Evolutionary conservation across 2,113 vertebrate species (phyloP).

Genomic region (Hyaena hyaena): DNA sequence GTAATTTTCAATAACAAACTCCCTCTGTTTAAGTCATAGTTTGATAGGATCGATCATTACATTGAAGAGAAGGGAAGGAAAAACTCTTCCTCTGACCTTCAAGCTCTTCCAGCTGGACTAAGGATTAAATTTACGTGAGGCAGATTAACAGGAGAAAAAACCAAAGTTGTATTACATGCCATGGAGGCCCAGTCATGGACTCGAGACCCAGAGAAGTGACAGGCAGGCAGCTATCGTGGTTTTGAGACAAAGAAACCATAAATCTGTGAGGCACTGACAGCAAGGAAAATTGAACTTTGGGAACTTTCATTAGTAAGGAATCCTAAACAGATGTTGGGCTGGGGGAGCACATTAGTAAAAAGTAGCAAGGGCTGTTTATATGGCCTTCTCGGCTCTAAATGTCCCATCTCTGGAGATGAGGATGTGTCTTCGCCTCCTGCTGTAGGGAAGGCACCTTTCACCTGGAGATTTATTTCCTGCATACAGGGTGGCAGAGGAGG

Average conservation of each 20-base stretch:
- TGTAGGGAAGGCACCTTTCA: not conserved
- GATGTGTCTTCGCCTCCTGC: not conserved
- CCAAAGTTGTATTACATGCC: not conserved
- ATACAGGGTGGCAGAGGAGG: not conserved
- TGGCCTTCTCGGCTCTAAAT: not conserved
- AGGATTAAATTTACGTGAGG: not conserved
- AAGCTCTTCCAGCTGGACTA: not conserved
- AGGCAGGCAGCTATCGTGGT: not conserved
- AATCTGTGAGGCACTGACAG: not conserved
- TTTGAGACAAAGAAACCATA: not conserved
- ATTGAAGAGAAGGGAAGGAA: not conserved
- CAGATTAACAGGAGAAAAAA: not conserved
- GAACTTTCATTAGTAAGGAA: not conserved
- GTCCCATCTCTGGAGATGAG: not conserved
- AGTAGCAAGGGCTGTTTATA: not conserved
- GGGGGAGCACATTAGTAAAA: not conserved
- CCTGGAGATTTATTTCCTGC: not conserved
- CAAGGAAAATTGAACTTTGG: not conserved
- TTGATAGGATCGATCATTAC: not conserved
- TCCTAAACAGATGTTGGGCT: not conserved
- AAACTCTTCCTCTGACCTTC: not conserved
- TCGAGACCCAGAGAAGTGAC: not conserved
- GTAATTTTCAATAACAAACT: not conserved
- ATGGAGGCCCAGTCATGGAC: rapidly evolving
- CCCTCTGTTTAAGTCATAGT: not conserved